Percentiles rank a stretch among this genome's conserved stretches.
Evolutionary conservation across 2,797 vertebrate species (phyloP).

Genomic region (Enteromius unitaeniatus): DNA sequence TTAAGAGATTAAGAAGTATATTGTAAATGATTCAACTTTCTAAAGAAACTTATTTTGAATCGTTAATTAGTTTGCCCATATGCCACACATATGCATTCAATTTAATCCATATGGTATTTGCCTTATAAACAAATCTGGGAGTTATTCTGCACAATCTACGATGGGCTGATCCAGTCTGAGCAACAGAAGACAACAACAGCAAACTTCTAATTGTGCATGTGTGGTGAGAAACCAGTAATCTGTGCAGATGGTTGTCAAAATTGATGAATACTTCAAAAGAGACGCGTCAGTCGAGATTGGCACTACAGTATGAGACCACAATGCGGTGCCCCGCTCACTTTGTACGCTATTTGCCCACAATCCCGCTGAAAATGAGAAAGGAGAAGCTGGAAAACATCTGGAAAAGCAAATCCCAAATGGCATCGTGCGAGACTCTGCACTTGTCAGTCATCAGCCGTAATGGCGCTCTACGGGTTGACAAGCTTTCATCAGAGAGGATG

Average conservation of each 20-base stretch:
- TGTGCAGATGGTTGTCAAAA: constrained; percentile 64
- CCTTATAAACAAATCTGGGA: constrained; percentile 48
- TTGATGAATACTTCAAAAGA: constrained; percentile 48
- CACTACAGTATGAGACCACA: constrained; percentile 35
- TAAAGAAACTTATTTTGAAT: constrained; percentile 51
- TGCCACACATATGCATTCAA: constrained; percentile 49
- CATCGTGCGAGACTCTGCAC: constrained; percentile 51
- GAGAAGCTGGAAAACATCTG: constrained; percentile 58
- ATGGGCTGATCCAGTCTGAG: constrained; percentile 46
- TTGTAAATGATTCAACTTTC: constrained; percentile 46
- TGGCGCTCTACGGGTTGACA: constrained; percentile 47
- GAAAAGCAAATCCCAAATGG: constrained; percentile 50
- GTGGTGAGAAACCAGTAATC: constrained; percentile 39
- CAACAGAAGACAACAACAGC: constrained; percentile 31
- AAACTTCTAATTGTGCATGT: constrained; percentile 58
- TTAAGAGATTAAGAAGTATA: constrained; percentile 33
- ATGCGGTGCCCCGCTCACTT: constrained; percentile 34
- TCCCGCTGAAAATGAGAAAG: constrained; percentile 22
- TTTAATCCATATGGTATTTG: constrained; percentile 58
- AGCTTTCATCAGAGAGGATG: constrained; percentile 55
- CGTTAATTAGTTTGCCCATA: constrained; percentile 57
- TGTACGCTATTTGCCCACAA: constrained; percentile 46
- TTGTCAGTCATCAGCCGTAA: constrained; percentile 60
- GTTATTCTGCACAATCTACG: constrained; percentile 25
- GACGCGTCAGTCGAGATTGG: constrained; percentile 24